Base-by-base conservation (phyloP, 2,797 vertebrate genomes). In the Pterois miles region DNA sequence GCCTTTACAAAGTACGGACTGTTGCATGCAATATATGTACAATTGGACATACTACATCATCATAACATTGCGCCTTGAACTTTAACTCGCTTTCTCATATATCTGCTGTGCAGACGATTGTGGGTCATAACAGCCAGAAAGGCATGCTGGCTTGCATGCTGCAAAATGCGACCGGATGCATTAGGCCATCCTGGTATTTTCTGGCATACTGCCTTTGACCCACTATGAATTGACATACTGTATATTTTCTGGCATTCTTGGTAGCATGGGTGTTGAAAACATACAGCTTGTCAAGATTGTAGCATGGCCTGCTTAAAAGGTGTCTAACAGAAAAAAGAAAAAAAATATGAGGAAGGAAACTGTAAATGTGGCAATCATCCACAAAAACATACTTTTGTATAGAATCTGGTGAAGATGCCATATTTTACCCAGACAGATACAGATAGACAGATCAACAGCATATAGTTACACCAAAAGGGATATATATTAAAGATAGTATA, bases 401-500 rank as follows among this genome's bases (percentile, higher is more conserved):
- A 63, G 84, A 94, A 95, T 95, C 92, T 95, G 95, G 94, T 96
- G 94, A 94, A 92, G 93, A 93, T 96, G 95, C 94, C 95, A 94
- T 95, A 95, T 93, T 91, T 82, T 52, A 71, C 54, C 56, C 56
- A 52, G 74, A 46, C 50, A 63, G 52, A 82, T 65, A 50, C 70
- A 82, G n/a, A 85, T 67, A 75, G n/a, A 71, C 67, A 65, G 16
- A 84, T 69, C 25, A 89, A 63, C 50, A 81, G 43, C 89, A 92
- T 92, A 93, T 93, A 96, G 95, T 95, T 95, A 96, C 96, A 96
- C 94, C 93, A 94, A 95, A 96, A 93, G 95, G 95, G 96, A 96
- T 96, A 96, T 96, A 92, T 96, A 96, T 96, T 97, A 97, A 95
- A 96, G 95, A 96, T 96, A 92, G 94, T 97, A 97, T 97, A 89